Evolutionary conservation across 2,797 vertebrate species (phyloP).

Genomic region (Fringilla coelebs): DNA sequence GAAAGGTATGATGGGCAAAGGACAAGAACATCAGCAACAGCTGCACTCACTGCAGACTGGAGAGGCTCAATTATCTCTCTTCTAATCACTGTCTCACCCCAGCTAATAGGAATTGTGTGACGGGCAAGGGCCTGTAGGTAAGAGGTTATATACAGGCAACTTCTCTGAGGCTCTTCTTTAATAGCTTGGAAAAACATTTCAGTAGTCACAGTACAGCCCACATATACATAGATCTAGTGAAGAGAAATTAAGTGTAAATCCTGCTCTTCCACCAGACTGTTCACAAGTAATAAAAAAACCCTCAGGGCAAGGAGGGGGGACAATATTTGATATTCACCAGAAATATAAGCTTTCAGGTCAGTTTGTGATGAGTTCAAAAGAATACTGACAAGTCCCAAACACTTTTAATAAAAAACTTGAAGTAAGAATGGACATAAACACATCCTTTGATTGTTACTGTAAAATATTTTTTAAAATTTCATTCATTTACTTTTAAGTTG

Average conservation of each 20-base stretch:
- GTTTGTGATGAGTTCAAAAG: neutral
- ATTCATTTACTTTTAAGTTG: neutral
- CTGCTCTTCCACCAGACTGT: neutral
- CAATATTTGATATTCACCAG: conserved; percentile 32
- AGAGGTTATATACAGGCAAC: conserved; percentile 22
- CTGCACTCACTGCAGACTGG: conserved; percentile 12
- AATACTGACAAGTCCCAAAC: neutral
- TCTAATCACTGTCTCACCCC: conserved; percentile 48
- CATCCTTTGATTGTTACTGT: neutral
- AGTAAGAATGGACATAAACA: neutral
- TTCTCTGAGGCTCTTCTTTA: neutral
- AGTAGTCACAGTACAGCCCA: neutral
- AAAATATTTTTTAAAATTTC: neutral
- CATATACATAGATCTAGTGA: neutral
- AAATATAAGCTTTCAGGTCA: neutral
- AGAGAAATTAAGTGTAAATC: conserved; percentile 39
- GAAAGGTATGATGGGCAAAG: conserved; percentile 50
- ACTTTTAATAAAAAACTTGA: neutral
- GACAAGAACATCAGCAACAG: conserved; percentile 61
- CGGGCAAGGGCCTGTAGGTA: conserved; percentile 6
- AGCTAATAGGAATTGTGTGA: neutral
- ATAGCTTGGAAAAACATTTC: neutral
- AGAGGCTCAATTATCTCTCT: conserved; percentile 61
- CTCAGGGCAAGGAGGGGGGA: neutral
- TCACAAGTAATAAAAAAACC: neutral